Percentiles rank a stretch among this genome's conserved stretches.
Evolutionary conservation across 2,888 invertebrate genomes (phyloP).

Genomic region (Conops quadrifasciatus): DNA sequence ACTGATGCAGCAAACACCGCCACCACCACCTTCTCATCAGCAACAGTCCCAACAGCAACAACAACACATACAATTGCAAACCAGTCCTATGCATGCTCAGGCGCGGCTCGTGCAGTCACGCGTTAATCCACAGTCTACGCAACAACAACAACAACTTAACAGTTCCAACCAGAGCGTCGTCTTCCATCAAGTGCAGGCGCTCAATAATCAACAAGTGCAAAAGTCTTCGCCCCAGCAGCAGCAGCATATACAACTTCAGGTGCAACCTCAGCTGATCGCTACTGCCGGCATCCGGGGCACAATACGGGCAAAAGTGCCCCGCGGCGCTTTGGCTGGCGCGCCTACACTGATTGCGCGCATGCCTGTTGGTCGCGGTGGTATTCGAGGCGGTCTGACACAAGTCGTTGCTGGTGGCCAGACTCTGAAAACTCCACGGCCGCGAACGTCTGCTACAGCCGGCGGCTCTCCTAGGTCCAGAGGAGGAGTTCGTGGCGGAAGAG

Average conservation of each 20-base stretch:
- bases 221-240: constrained; percentile 39
- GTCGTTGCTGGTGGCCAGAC: constrained; percentile 40
- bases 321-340: constrained; percentile 33
- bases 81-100: constrained; percentile 49
- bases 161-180: constrained; percentile 50
- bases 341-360: constrained; percentile 44
- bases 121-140: constrained; percentile 42
- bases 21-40: constrained; percentile 47
- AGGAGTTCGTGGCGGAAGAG: constrained; percentile 44
- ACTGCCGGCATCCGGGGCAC: constrained; percentile 34
- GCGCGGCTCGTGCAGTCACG: constrained; percentile 55
- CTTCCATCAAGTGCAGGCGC: constrained; percentile 53
- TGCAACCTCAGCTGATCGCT: constrained; percentile 40
- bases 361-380: constrained; percentile 41
- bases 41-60: constrained; percentile 46
- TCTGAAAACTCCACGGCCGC: constrained; percentile 44
- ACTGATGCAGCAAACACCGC: constrained; percentile 42
- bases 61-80: constrained; percentile 49
- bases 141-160: constrained; percentile 39
- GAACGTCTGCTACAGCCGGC: constrained; percentile 41
- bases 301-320: constrained; percentile 35
- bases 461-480: constrained; percentile 42
- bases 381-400: constrained; percentile 36
- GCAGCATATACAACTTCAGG: constrained; percentile 41
- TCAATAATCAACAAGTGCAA: constrained; percentile 47